Conservation (phyloP, 64 coral and sea anemone species). For the Pachyseris speciosa region DNA sequence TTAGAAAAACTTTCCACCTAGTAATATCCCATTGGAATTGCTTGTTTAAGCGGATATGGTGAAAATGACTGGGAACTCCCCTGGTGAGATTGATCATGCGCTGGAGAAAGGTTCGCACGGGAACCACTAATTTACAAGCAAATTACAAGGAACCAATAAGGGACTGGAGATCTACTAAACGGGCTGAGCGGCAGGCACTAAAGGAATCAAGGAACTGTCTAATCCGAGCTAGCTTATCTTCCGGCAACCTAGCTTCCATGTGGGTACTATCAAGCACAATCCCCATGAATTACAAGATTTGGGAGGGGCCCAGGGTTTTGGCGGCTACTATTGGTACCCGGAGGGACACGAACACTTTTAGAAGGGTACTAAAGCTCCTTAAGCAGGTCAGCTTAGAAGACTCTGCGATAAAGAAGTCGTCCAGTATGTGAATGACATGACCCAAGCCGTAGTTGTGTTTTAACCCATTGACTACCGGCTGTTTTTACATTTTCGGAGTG, state of each 20-base stretch:
- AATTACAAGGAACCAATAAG: no score
- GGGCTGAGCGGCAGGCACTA: neutral
- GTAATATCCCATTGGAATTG: neutral
- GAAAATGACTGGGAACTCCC: no score
- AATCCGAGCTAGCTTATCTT: neutral
- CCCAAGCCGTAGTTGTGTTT: neutral
- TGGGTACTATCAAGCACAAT: neutral
- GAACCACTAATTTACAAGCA: neutral
- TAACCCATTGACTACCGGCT: no score
- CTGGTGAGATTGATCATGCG: no score
- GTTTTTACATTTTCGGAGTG: no score
- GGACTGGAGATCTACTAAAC: no score
- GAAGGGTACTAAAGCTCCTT: neutral
- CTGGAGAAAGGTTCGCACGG: neutral
- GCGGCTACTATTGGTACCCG: neutral
- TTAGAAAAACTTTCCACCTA: neutral
- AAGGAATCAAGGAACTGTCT: neutral
- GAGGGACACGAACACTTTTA: no score
- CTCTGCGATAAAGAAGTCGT: neutral
- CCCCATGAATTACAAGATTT: neutral
- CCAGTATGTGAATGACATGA: constrained; percentile 17
- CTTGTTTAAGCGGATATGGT: no score
- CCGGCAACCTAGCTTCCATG: neutral
- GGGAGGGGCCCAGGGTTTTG: constrained; percentile 3
- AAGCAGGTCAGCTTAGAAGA: neutral